Percentiles rank a stretch among this genome's conserved stretches.
Evolutionary conservation across 2,797 vertebrate genomes (phyloP).

Genomic region (Simalia tracyae): DNA sequence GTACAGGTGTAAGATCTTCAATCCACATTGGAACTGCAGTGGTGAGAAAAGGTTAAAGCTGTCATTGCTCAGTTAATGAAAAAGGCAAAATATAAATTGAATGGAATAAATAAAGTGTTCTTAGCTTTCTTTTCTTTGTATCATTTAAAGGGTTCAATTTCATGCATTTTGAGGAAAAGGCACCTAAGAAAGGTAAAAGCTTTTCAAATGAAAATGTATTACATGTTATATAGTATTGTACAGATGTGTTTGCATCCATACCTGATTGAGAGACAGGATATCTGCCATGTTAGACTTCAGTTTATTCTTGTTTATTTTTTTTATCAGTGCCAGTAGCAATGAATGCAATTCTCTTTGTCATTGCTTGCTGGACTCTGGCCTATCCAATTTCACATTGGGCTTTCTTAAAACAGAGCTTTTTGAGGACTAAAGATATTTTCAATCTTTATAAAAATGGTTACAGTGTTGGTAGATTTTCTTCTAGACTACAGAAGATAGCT

Average conservation of each 20-base stretch:
- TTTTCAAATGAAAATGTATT: slow-evolving; percentile 25
- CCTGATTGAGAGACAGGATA: slow-evolving; percentile 38
- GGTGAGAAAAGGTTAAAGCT: not conserved
- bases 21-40: not conserved
- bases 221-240: slow-evolving; percentile 22
- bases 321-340: slow-evolving; percentile 58
- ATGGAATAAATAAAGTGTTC: not conserved
- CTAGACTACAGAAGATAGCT: slow-evolving; percentile 72
- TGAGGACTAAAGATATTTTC: slow-evolving; percentile 70
- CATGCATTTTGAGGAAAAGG: not conserved
- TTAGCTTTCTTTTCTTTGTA: slow-evolving; percentile 29
- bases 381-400: slow-evolving; percentile 57
- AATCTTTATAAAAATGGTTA: slow-evolving; percentile 70
- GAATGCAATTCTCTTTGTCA: slow-evolving; percentile 51
- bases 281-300: slow-evolving; percentile 47
- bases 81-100: not conserved
- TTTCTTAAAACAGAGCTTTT: slow-evolving; percentile 70
- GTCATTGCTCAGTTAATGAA: not conserved
- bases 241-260: slow-evolving; percentile 35
- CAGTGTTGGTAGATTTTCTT: slow-evolving; percentile 71
- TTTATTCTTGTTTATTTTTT: slow-evolving; percentile 39
- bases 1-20: not conserved
- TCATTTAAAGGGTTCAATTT: slow-evolving; percentile 9
- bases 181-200: slow-evolving; percentile 7
- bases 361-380: slow-evolving; percentile 65